Conservation (phyloP, 2,113 vertebrate species). For the Chloroceryle aenea region DNA sequence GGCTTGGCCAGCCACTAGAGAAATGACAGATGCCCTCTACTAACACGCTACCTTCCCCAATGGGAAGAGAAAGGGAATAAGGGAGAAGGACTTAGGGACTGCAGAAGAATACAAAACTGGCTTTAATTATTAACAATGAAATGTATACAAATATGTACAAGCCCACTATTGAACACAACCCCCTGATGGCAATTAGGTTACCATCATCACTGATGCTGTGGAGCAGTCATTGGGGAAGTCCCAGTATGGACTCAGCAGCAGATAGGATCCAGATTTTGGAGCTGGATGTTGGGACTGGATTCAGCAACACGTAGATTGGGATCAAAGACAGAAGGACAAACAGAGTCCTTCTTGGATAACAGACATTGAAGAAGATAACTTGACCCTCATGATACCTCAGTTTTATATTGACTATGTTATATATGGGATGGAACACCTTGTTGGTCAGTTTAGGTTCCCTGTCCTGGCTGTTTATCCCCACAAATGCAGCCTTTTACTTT, state of each 20-base stretch:
- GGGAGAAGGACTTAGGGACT: neutral
- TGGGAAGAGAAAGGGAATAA: neutral
- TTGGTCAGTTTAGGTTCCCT: neutral
- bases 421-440: neutral
- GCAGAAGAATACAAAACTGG: neutral
- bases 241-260: neutral
- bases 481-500: neutral
- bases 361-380: neutral
- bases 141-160: neutral
- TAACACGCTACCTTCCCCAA: neutral
- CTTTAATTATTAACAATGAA: neutral
- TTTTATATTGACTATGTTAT: neutral
- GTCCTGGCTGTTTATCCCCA: neutral
- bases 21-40: neutral
- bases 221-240: too few relatives aligned
- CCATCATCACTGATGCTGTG: neutral
- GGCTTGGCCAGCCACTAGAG: neutral
- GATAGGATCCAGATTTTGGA: neutral
- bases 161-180: neutral
- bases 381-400: neutral
- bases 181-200: neutral
- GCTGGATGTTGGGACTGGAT: neutral
- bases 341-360: neutral
- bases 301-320: neutral
- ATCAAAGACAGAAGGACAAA: neutral